phyloP scores from a whole-genome alignment of 2,797 vertebrate species.

The Threskiornis aethiopicus region DNA sequence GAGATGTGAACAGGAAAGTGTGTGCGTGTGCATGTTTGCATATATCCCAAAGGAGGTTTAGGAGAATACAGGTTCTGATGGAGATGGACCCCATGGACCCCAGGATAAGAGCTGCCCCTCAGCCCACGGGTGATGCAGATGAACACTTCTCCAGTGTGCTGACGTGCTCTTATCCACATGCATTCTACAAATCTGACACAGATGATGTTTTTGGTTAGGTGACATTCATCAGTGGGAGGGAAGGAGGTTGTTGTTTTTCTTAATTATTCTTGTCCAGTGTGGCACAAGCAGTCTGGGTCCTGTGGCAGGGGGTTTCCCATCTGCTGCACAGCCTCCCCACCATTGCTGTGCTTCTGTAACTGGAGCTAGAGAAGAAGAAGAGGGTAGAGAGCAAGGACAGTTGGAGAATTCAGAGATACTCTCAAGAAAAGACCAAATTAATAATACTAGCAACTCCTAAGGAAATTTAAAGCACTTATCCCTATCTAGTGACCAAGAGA shows the following conservation, averaged over 20 bases:
- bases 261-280: not conserved
- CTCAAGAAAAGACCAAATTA: not conserved
- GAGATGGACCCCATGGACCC: not conserved
- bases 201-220: accelerated
- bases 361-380: not conserved
- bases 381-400: not conserved
- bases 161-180: not conserved
- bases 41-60: not conserved
- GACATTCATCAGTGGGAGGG: not conserved
- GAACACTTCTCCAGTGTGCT: not conserved
- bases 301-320: not conserved
- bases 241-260: not conserved
- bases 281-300: not conserved
- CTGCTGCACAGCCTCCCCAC: not conserved
- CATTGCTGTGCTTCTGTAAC: not conserved
- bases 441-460: not conserved
- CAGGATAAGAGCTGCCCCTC: not conserved
- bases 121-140: not conserved
- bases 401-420: not conserved
- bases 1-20: not conserved
- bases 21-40: accelerated
- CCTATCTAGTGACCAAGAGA: not conserved
- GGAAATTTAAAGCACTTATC: not conserved
- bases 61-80: not conserved
- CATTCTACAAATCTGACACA: not conserved